A percentile compares a stretch with the other conserved stretches of the same genome.
phyloP scores from a whole-genome alignment of 2,797 vertebrate genomes.

The Bovichtus variegatus region DNA sequence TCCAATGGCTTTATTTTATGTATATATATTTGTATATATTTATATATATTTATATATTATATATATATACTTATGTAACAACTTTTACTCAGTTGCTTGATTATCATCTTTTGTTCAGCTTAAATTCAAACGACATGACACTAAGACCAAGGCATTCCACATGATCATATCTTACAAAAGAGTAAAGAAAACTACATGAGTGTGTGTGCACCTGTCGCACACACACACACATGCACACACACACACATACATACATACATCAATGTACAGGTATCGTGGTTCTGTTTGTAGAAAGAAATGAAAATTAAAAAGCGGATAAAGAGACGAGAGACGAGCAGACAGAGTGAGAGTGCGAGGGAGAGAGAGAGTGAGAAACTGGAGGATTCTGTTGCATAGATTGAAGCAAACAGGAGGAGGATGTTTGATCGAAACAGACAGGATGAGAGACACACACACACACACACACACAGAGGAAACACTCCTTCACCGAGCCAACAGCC shows the following conservation, averaged over 20 bases:
- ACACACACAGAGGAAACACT: constrained; percentile 60
- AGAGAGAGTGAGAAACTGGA: constrained; percentile 58
- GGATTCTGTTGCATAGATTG: constrained; percentile 87
- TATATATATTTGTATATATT: constrained; percentile 83
- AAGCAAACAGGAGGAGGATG: constrained; percentile 84
- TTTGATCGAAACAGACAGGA: constrained; percentile 37
- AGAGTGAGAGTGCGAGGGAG: constrained; percentile 47
- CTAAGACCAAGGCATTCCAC: constrained; percentile 89
- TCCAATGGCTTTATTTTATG: constrained; percentile 90
- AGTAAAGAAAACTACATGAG: constrained; percentile 78
- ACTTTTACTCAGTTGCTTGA: constrained; percentile 86
- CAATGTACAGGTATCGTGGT: constrained; percentile 69
- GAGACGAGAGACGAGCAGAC: constrained; percentile 73
- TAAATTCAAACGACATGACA: constrained; percentile 87
- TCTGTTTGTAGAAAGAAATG: constrained; percentile 76
- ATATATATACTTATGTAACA: constrained; percentile 83
- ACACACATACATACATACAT: constrained; percentile 61
- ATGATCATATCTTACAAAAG: constrained; percentile 88
- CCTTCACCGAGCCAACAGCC: constrained; percentile 1
- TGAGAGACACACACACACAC: constrained; percentile 35
- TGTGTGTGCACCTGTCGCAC: constrained; percentile 67
- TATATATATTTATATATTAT: constrained; percentile 82
- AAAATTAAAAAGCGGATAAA: constrained; percentile 50
- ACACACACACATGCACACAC: constrained; percentile 51
- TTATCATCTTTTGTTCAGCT: constrained; percentile 87